Evolutionary conservation across 2,797 vertebrate species (phyloP), one percentile per base, ranked within the genome.

Genomic region (Crypturellus tataupa): DNA sequence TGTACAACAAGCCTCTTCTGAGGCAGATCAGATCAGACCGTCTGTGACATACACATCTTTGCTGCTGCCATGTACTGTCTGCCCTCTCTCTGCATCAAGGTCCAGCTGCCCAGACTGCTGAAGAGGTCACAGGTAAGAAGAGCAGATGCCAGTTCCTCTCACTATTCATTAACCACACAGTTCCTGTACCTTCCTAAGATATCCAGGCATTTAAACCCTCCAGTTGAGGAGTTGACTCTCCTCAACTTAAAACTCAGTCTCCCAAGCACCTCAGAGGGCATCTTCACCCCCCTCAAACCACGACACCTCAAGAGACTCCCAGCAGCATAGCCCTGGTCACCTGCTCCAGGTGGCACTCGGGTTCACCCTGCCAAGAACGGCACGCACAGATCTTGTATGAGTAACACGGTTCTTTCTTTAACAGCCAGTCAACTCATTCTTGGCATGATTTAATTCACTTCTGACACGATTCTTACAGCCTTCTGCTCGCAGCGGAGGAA

Each of bases 251-350:
- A 67, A 18, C 23, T 62, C 64, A 35, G 16, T n/a, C 31, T 19
- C 37, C 29, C 68, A 12, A 24, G 33, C 18, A 11, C 29, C n/a
- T 67, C 17, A 64, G 27, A 15, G 35, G 25, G 49, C 18, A 37
- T 18, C 40, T 40, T 68, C 59, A 84, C 37, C 75, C 46, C 31
- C 55, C n/a, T n/a, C 20, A n/a, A 90, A 87, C 24, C 2, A 2
- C 25, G 29, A 4, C 0, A 0, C 42, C 27, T 46, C 12, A 40
- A 62, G 31, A 8, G 29, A 37, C 3, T 18, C 67, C 73, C 35
- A 23, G 21, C 6, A 75, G 3, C 55, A 62, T 20, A 44, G 2
- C 56, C 60, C 21, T 19, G 33, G 6, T 53, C n/a, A 10, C 25
- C 35, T 11, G 31, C 55, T 56, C 55, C 31, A 56, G 55, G 31